Percentiles rank a stretch among this genome's conserved stretches.
Conservation (phyloP, 2,888 invertebrate genomes). For the Petrolisthes cinctipes region DNA sequence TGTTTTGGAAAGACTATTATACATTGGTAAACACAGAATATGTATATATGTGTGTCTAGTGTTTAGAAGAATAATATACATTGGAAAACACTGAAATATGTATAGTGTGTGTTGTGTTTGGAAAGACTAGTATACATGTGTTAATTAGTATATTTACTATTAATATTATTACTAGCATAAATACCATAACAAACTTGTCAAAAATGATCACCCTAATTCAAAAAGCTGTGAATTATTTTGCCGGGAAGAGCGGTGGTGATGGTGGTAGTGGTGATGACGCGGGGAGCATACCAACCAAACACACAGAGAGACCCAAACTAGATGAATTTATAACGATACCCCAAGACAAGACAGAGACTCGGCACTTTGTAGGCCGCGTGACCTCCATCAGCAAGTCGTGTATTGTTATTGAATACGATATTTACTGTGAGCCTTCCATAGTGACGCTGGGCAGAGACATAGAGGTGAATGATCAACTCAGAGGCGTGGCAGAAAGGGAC, state of each 20-base stretch:
- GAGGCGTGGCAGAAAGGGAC: constrained; percentile 34
- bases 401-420: constrained; percentile 46
- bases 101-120: too few species aligned
- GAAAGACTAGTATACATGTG: too few species aligned
- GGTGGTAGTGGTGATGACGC: not conserved
- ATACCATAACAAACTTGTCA: not conserved
- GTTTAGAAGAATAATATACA: constrained; percentile 24
- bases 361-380: constrained; percentile 31
- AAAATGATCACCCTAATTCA: constrained; percentile 44
- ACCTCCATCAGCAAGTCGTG: constrained; percentile 29
- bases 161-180: too few species aligned
- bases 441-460: not conserved
- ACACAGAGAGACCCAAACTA: constrained; percentile 44
- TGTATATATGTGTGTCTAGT: constrained; percentile 5
- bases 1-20: too few species aligned
- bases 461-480: constrained; percentile 23
- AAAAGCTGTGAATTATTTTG: constrained; percentile 43
- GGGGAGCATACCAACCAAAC: not conserved
- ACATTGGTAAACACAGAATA: too few species aligned
- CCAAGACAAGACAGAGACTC: not conserved
- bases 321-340: constrained; percentile 38
- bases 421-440: constrained; percentile 41
- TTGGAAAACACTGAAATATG: constrained; percentile 46
- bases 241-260: not conserved
- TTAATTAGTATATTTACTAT: too few species aligned